phyloP scores from a whole-genome alignment of 2,113 vertebrate species.

The Solea solea region DNA sequence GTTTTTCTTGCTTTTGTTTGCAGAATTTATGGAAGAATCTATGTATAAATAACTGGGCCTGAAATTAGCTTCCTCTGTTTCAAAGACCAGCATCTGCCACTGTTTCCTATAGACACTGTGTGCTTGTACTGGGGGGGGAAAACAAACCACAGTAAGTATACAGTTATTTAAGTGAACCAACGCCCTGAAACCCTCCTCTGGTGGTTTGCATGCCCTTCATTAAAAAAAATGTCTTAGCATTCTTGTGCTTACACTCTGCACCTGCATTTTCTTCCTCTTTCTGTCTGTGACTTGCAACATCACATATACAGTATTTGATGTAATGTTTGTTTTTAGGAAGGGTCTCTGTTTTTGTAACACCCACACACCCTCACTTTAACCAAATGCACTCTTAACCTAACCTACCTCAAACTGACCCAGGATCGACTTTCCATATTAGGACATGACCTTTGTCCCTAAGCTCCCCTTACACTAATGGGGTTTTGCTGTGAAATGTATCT shows the following conservation, averaged over 20 bases:
- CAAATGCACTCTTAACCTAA: neutral
- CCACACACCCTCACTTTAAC: neutral
- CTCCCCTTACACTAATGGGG: too few relatives aligned
- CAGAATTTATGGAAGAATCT: too few relatives aligned
- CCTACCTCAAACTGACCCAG: neutral
- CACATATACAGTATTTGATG: slow-evolving; percentile 10
- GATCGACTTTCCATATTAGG: neutral
- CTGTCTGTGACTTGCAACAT: slow-evolving; percentile 33
- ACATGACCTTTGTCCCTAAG: too few relatives aligned
- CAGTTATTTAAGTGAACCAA: slow-evolving; percentile 58
- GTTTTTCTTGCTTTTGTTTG: too few relatives aligned
- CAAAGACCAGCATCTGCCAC: too few relatives aligned
- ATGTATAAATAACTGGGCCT: too few relatives aligned
- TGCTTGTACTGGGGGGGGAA: neutral
- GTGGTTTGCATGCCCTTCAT: slow-evolving; percentile 33
- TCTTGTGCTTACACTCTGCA: slow-evolving; percentile 56
- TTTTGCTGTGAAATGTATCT: neutral
- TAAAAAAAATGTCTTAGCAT: slow-evolving; percentile 53
- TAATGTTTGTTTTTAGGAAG: neutral
- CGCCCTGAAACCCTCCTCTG: slow-evolving; percentile 38
- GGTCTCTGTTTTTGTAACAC: slow-evolving; percentile 17
- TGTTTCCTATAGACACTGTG: neutral
- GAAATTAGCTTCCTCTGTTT: too few relatives aligned
- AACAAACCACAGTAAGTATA: neutral
- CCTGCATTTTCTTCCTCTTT: slow-evolving; percentile 63